Evolutionary conservation across 2,888 invertebrate genomes (phyloP).

Genomic region (Ennomos erosarius): DNA sequence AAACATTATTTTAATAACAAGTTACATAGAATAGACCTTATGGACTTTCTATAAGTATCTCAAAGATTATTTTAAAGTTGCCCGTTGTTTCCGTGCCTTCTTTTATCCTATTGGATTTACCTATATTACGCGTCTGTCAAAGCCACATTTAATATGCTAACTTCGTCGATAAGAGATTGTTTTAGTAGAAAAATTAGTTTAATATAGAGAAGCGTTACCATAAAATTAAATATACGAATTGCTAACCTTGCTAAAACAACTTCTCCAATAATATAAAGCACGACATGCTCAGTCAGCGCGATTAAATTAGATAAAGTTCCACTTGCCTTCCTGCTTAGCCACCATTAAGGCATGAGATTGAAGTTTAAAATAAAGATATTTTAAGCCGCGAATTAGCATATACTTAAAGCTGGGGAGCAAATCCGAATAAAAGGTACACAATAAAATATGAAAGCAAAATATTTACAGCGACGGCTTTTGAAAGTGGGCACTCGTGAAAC

Average conservation of each 20-base stretch:
- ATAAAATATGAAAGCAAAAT: constrained; percentile 22
- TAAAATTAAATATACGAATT: too few species aligned
- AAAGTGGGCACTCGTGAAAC: constrained; percentile 42
- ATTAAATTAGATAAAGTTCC: constrained; percentile 27
- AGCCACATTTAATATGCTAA: too few species aligned
- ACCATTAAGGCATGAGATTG: constrained; percentile 14
- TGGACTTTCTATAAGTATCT: too few species aligned
- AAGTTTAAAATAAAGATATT: constrained; percentile 19
- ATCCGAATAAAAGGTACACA: constrained; percentile 1
- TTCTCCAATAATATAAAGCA: constrained; percentile 20
- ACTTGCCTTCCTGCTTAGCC: constrained; percentile 13
- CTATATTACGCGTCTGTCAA: too few species aligned
- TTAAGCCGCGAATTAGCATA: constrained; percentile 7
- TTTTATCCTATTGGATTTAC: not conserved
- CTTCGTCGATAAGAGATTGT: too few species aligned
- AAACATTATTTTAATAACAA: too few species aligned
- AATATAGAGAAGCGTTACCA: too few species aligned
- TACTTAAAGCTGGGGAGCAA: constrained; percentile 4
- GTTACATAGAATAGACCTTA: too few species aligned
- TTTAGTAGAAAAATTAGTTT: too few species aligned
- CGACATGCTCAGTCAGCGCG: constrained; percentile 15
- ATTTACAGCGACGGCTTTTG: constrained; percentile 20
- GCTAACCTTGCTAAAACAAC: not conserved
- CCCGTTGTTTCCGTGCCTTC: not conserved
- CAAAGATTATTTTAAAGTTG: constrained; percentile 1